Conservation (phyloP, 37 sponge, comb jelly and placozoan species). For the Amphimedon queenslandica region DNA sequence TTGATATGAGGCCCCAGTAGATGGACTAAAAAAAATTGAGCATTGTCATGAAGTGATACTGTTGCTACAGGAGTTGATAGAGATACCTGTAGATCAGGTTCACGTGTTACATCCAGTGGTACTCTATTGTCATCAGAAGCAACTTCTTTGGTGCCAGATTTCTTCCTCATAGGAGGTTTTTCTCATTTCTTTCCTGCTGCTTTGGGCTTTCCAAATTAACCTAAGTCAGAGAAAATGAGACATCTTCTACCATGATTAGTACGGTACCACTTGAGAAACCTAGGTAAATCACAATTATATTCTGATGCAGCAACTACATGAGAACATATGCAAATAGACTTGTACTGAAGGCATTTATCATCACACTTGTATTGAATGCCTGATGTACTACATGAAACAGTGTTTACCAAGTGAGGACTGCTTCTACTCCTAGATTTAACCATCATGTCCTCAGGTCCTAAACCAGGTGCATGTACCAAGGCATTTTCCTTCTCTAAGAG, state of each 20-base stretch:
- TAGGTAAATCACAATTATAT: conserved; percentile 10
- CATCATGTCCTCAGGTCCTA: conserved; percentile 15
- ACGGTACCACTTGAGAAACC: conserved; percentile 20
- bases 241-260: background rate
- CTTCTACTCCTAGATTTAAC: conserved; percentile 18
- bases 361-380: conserved; percentile 15
- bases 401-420: conserved; percentile 21
- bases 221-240: conserved; percentile 17
- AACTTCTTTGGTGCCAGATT: background rate
- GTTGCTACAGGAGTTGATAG: too few relatives aligned
- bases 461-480: conserved; percentile 17
- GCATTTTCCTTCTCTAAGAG: background rate
- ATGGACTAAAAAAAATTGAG: too few relatives aligned
- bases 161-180: conserved; percentile 8
- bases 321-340: conserved; percentile 23
- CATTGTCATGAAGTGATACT: too few relatives aligned
- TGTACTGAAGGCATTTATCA: conserved; percentile 26
- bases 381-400: too few relatives aligned
- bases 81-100: too few relatives aligned
- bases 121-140: background rate
- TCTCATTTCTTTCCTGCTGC: conserved; percentile 29
- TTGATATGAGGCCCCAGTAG: too few relatives aligned
- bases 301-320: conserved; percentile 26
- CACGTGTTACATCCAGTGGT: too few relatives aligned
- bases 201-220: conserved; percentile 17